Evolutionary conservation across 1,140 invertebrate species (phyloP).

Genomic region (Cydia pomonella): DNA sequence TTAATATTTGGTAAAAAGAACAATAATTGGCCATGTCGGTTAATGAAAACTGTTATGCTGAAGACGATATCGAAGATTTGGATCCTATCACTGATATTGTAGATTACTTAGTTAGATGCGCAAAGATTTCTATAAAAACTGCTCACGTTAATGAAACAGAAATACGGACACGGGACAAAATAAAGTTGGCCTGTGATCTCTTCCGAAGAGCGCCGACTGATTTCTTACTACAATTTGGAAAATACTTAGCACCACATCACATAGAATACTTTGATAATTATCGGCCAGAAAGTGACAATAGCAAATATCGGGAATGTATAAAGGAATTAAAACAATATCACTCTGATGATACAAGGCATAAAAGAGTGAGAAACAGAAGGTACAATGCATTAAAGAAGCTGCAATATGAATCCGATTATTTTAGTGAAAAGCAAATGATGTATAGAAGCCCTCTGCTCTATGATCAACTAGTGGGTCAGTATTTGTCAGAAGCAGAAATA

Average conservation of each 20-base stretch:
- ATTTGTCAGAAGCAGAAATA: conserved; percentile 89
- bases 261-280: conserved; percentile 84
- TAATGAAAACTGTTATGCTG: conserved; percentile 35
- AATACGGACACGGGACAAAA: conserved; percentile 85
- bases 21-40: neutral
- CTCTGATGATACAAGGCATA: conserved; percentile 76
- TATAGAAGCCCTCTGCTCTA: conserved; percentile 93
- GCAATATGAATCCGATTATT: conserved; percentile 89
- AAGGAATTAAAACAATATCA: conserved; percentile 81
- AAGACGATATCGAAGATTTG: conserved; percentile 44
- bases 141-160: conserved; percentile 90
- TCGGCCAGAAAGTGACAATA: conserved; percentile 76
- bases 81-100: conserved; percentile 77
- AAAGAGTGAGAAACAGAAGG: conserved; percentile 89
- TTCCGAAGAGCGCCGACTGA: conserved; percentile 83
- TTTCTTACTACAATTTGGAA: conserved; percentile 90
- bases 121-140: conserved; percentile 85
- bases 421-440: conserved; percentile 96
- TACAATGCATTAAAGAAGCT: conserved; percentile 91
- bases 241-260: conserved; percentile 85
- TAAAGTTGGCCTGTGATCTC: conserved; percentile 84
- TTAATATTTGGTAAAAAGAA: neutral
- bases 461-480: conserved; percentile 93
- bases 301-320: conserved; percentile 82
- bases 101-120: conserved; percentile 74